Base-by-base conservation (phyloP, 2,888 invertebrate species). In the Phania funesta region DNA sequence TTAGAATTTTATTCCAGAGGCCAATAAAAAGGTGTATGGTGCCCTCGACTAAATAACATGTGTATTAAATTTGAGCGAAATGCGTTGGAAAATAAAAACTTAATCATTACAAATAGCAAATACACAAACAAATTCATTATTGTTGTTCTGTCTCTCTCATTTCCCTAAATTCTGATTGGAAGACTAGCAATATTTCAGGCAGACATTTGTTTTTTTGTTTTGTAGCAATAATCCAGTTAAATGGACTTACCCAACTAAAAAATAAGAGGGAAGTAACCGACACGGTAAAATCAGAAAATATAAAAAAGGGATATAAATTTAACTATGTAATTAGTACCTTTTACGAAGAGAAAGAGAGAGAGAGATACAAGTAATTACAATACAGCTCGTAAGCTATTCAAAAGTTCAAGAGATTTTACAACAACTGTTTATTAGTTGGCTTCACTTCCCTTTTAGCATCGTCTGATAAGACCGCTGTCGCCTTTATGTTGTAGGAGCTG, bases 151-250 rank as follows among this genome's bases (percentile, higher is more conserved):
- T 56, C 20, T 18, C 1, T 41, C 54, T 8, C 20, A 32, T 58
- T 76, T 29, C 8, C 60, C 32, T 26, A 50, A 8, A 48, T 65
- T 67, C 60, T 67, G 46, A 67, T 74, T 74, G 60, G 67, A 52
- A 68, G 71, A 56, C 64, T 35, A 65, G 64, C 35, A 50, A 32
- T 29, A 29, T 22, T 50, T 22, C 65, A 67, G 22, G 54, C 41
- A 48, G 29, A 38, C n/a, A 56, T 68, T 44, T 22, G 5, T 29
- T 65, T 18, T 41, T 18, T 44, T 24, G 9, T 41, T 41, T 0
- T n/a, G 26, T 3, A 26, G 44, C 41, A 22, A 35, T 50, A 35
- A 35, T 65, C 24, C 35, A 50, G 50, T 35, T 50, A 35, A 50
- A 50, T 22, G 48, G 18, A 44, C 29, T 44, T 18, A 26, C 26